Conservation (phyloP, 2,113 vertebrate species). For the Penelope pileata region DNA sequence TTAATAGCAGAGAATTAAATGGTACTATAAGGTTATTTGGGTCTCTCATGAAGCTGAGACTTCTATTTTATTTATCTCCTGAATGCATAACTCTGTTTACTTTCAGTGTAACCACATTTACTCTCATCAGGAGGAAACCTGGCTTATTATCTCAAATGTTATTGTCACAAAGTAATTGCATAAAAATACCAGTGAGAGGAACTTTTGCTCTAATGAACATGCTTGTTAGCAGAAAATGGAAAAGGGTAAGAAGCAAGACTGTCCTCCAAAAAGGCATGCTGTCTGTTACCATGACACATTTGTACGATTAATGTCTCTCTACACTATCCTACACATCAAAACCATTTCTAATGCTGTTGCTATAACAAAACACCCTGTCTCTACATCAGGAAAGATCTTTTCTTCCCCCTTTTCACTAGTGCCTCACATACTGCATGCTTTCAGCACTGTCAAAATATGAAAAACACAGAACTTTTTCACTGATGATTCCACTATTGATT, state of each 20-base stretch:
- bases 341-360: background rate
- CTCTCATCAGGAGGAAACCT: slow-evolving; percentile 18
- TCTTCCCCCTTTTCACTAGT: background rate
- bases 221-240: background rate
- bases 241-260: background rate
- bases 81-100: background rate
- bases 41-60: background rate
- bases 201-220: background rate
- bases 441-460: background rate
- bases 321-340: background rate
- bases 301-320: background rate
- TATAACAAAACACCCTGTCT: background rate
- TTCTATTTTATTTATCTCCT: background rate
- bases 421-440: background rate
- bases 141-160: slow-evolving; percentile 11
- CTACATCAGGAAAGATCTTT: background rate
- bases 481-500: slow-evolving; percentile 10
- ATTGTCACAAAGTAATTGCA: background rate
- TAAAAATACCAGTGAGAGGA: background rate
- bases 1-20: background rate
- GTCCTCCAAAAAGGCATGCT: background rate
- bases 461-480: slow-evolving; percentile 4
- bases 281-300: background rate
- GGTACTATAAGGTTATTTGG: background rate
- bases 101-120: background rate